Evolutionary conservation across 2,113 vertebrate genomes (phyloP), one percentile per base, ranked within the genome.

Genomic region (Menidia beryllina): DNA sequence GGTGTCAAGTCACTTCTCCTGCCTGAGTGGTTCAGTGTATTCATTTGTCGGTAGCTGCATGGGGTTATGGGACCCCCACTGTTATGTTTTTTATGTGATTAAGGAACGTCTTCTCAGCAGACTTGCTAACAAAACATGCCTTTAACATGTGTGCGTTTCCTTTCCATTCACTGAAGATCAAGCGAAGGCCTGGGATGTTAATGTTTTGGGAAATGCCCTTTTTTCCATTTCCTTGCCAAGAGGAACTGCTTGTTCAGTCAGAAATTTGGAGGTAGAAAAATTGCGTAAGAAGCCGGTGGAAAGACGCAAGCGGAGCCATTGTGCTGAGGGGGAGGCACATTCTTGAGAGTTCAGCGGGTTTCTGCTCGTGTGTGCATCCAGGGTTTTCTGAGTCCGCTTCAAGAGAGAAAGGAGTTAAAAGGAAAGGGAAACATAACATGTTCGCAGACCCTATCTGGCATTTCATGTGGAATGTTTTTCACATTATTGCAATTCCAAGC

Each of bases 41-140:
- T 19, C 41, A 45, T 17, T 45, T 2, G 41, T 45, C 13, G 19
- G 41, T n/a, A 8, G 41, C 17, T 45, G 17, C n/a, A 7, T 45
- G 41, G 41, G 17, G 41, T 19, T 13, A 45, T 14, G n/a, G 19
- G 41, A 19, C 41, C 17, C 15, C 17, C 41, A 5, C 30, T 34
- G 30, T 34, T 6, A 34, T 34, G 2, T 34, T 8, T n/a, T 34
- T 34, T 5, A 34, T 34, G 30, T 17, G 39, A 41, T 41, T 41
- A 15, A 15, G 30, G 17, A 45, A 14, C 41, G 17, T 64, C 26
- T 63, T 39, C 53, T 63, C 52, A 10, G 52, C 24, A 4, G 58
- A 34, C 2, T 1, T 68, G n/a, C 61, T 47, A 39, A 53, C n/a
- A 38, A 63, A 61, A 63, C 30, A 36, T 7, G 41, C 41, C 25